Evolutionary conservation across 2,113 vertebrate species (phyloP).

Genomic region (Circaetus gallicus): DNA sequence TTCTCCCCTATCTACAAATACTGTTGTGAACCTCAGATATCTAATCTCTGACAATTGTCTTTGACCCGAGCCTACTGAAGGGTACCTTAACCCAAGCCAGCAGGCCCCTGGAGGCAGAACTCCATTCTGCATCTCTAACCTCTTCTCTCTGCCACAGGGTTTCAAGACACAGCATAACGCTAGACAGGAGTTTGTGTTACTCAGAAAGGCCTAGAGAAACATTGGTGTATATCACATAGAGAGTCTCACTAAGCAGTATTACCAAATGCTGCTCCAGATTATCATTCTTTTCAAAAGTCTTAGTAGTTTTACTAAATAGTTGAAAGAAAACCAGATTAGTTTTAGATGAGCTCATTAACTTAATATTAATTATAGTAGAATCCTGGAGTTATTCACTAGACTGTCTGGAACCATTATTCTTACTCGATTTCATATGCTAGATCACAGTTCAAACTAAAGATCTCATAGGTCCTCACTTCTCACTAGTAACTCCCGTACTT

Average conservation of each 20-base stretch:
- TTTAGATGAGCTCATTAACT: background rate
- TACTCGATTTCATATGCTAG: background rate
- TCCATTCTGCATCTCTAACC: conserved; percentile 75
- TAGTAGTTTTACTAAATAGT: conserved; percentile 79
- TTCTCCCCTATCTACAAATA: background rate
- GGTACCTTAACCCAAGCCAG: conserved; percentile 35
- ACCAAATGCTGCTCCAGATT: conserved; percentile 71
- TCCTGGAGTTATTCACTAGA: background rate
- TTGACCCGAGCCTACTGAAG: background rate
- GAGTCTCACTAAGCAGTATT: conserved; percentile 72
- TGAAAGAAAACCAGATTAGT: conserved; percentile 16
- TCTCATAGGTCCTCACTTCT: background rate
- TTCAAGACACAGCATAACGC: conserved; percentile 81
- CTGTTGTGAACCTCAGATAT: background rate
- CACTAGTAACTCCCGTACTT: background rate
- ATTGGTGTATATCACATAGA: conserved; percentile 70
- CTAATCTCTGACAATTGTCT: background rate
- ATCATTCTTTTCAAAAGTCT: conserved; percentile 65
- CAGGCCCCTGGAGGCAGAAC: conserved; percentile 73
- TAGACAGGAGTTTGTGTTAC: conserved; percentile 81
- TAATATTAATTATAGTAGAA: background rate
- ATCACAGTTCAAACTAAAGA: background rate
- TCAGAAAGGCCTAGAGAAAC: conserved; percentile 80
- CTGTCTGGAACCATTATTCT: background rate
- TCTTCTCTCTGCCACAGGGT: conserved; percentile 70